Evolutionary conservation across 2,113 vertebrate genomes (phyloP), one percentile per base, ranked within the genome.

Genomic region (Chloropsis hardwickii): DNA sequence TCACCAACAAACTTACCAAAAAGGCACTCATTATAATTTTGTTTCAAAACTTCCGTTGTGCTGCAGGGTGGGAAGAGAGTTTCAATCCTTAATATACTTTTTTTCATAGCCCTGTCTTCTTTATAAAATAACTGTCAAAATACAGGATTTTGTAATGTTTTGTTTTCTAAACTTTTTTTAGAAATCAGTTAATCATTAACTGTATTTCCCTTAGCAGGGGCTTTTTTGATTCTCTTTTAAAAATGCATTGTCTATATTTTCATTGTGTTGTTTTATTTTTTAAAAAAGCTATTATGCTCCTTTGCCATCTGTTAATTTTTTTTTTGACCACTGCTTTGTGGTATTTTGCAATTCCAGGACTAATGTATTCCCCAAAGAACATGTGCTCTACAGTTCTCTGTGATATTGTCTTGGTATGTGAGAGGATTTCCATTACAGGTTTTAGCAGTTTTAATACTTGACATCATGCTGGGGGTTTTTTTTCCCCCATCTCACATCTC

Each of bases 381-480:
- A 21, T 12, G 18, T 42, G 4, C 10, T 64, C 29, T 48, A 22
- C 40, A 62, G 29, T 24, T 54, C 10, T 40, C 24, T 31, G 3
- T 60, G 22, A 29, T 50, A 51, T 10, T 85, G 2, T 65, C 4
- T 28, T 50, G 12, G 3, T 80, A 18, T 84, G 5, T 53, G 35
- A 73, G 24, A 73, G 22, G 19, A 60, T 58, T 93, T 81, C 9
- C 11, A 13, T 66, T 67, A 35, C 5, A 44, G 7, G 3, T 47
- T 65, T 85, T 33, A 69, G 22, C 40, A 86, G 27, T 40, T 51
- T 77, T 12, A 85, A 65, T 48, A 61, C 11, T 48, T 65, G 47
- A 2, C 5, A 27, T 40, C 39, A 40, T 40, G 39, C 12, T 40
- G 39, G 9, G 0, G n/a, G n/a, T n/a, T n/a, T n/a, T 3, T 8